Percentiles rank a stretch among this genome's conserved stretches.
phyloP scores from a whole-genome alignment of 2,888 invertebrate species.

The Sussaba pulchella region DNA sequence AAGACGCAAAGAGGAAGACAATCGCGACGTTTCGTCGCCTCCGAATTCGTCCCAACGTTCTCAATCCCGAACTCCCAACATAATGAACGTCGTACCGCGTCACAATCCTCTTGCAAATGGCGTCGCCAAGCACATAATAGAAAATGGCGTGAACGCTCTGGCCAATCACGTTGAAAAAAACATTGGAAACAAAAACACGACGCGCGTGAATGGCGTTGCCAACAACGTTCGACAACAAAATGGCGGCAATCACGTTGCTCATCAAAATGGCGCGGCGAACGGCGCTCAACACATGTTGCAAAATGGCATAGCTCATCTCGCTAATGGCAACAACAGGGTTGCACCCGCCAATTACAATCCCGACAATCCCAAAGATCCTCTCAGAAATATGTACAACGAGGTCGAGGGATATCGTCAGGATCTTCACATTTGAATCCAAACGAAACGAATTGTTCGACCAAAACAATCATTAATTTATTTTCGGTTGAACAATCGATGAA shows the following conservation, averaged over 20 bases:
- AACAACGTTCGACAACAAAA: slow-evolving; percentile 80
- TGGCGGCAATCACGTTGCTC: slow-evolving; percentile 74
- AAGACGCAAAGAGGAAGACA: slow-evolving; percentile 73
- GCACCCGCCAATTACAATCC: slow-evolving; percentile 73
- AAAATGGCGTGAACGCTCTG: slow-evolving; percentile 68
- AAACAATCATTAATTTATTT: no score
- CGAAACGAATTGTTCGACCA: no score
- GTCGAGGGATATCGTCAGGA: slow-evolving; percentile 83
- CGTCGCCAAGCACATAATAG: slow-evolving; percentile 83
- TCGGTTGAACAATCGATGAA: no score
- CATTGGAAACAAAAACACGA: slow-evolving; percentile 45
- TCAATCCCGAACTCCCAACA: slow-evolving; percentile 72
- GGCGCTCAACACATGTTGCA: slow-evolving; percentile 76
- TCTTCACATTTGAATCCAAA: slow-evolving; percentile 77
- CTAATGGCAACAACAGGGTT: slow-evolving; percentile 79
- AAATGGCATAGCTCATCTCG: slow-evolving; percentile 77
- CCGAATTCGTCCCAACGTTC: slow-evolving; percentile 57
- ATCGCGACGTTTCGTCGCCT: slow-evolving; percentile 68
- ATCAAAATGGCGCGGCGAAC: slow-evolving; percentile 75
- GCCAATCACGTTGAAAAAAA: slow-evolving; percentile 65
- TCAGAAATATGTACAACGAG: slow-evolving; percentile 84
- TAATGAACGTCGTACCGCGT: slow-evolving; percentile 79
- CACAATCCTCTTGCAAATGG: slow-evolving; percentile 74
- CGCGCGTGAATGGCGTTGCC: slow-evolving; percentile 80
- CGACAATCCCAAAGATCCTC: slow-evolving; percentile 72